These are phyloP conservation scores for Phodopus roborovskii DNA, from an alignment of 2,113 vertebrate genomes.

Conservation along the genomic window DNA sequence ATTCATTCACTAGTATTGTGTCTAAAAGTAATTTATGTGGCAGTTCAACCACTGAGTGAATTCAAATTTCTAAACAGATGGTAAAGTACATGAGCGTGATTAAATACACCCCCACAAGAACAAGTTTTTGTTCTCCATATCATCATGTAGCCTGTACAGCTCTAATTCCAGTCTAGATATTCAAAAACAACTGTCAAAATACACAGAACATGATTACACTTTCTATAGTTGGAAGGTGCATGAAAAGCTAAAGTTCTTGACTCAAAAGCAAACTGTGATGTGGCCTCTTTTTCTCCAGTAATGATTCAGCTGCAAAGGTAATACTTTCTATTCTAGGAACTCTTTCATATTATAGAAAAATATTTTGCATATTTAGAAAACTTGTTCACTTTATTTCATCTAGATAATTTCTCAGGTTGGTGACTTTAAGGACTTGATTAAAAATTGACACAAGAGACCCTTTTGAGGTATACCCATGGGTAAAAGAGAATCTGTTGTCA, in stretches of 20 bases:
- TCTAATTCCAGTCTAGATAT: slow-evolving; percentile 71
- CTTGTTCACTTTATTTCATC: slow-evolving; percentile 35
- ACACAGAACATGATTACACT: slow-evolving; percentile 49
- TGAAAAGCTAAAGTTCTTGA: slow-evolving; percentile 7
- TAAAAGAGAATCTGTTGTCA: slow-evolving; percentile 3
- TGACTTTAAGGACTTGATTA: slow-evolving; percentile 18
- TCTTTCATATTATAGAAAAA: slow-evolving; percentile 9
- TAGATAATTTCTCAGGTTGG: not conserved
- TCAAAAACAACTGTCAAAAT: slow-evolving; percentile 73
- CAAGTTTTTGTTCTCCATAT: slow-evolving; percentile 84
- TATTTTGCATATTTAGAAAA: slow-evolving; percentile 22
- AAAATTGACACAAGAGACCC: not conserved
- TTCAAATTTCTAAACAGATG: slow-evolving; percentile 84
- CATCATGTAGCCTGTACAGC: slow-evolving; percentile 37
- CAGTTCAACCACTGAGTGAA: slow-evolving; percentile 76
- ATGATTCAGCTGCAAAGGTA: not conserved
- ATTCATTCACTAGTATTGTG: slow-evolving; percentile 81
- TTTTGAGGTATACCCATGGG: not conserved
- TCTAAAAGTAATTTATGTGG: slow-evolving; percentile 84
- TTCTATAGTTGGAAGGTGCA: not conserved
- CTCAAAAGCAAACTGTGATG: slow-evolving; percentile 41
- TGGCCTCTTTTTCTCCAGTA: not conserved
- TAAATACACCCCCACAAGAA: slow-evolving; percentile 79
- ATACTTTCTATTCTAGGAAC: not conserved
- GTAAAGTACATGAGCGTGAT: slow-evolving; percentile 77